Base-by-base conservation (phyloP, 1,140 invertebrate species). In the Drosophila subobscura region DNA sequence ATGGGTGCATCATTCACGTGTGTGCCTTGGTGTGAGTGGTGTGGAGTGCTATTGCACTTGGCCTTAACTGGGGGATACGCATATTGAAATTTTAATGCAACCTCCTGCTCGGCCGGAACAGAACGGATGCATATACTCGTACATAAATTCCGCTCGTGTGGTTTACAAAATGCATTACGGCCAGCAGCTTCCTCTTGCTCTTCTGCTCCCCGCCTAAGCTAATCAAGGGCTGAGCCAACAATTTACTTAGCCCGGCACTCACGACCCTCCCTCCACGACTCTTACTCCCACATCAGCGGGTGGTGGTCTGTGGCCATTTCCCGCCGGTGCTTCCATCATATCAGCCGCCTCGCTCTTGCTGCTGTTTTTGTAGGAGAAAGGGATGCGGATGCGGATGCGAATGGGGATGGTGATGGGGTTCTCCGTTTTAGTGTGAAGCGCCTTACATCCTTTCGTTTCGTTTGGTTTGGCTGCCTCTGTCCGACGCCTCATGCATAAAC, bases 171-270 rank as follows among this genome's bases (percentile, higher is more conserved):
- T 86, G 81, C 81, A 86, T 85, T 85, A 86, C 57, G 57, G 47
- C 33, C 63, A 75, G 47, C 61, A 55, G 53, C 71, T 58, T 47
- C 70, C 52, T 53, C 56, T 37, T 4, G 37, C 27, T 16, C 6
- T 54, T 61, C 44, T 22, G 71, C 57, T 73, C 14, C 73, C 14
- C 50, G 58, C 52, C 33, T 88, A 81, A 86, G 83, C 81, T 86
- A 86, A 86, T 86, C 81, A 86, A 86, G 78, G 78, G 78, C 81
- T 88, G 71, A 81, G 74, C 78, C 83, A 86, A 86, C 83, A 86
- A 86, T 86, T 88, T 88, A 88, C 83, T 86, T 88, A 88, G 66
- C 70, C 65, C 16, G 45, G 56, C 56, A 25, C 68, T 42, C 67
- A 57, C 61, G 60, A 58, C 29, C 52, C 65, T 40, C 46, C 14